Percentiles rank a stretch among this genome's conserved stretches.
phyloP scores from a whole-genome alignment of 2,797 vertebrate species.

The Peromyscus melanophrys region DNA sequence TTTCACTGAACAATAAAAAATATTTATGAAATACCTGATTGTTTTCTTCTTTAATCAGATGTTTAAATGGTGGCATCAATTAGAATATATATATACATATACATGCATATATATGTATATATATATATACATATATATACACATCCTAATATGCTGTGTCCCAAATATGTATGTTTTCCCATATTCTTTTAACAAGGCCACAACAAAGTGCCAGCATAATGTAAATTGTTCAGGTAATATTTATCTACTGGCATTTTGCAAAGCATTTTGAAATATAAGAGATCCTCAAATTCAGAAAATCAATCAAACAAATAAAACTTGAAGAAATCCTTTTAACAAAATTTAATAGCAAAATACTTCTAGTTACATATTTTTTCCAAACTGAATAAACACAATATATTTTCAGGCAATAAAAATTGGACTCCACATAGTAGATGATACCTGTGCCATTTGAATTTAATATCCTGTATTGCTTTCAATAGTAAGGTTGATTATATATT shows the following conservation, averaged over 20 bases:
- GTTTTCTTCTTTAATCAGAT: neutral
- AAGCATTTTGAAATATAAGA: constrained; percentile 11
- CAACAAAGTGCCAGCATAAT: neutral
- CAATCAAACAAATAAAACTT: neutral
- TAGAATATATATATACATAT: neutral
- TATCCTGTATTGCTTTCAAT: constrained; percentile 48
- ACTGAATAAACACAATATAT: constrained; percentile 58
- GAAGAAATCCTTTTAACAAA: constrained; percentile 9
- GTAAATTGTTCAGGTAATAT: constrained; percentile 12
- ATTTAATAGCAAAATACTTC: constrained; percentile 3
- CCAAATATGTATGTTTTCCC: neutral
- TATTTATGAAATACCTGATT: constrained; percentile 62
- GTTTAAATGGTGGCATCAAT: neutral
- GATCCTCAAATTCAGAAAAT: constrained; percentile 15
- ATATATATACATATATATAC: neutral
- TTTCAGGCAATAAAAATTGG: constrained; percentile 55
- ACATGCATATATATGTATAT: neutral
- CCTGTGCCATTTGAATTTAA: constrained; percentile 66
- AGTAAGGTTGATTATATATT: constrained; percentile 75
- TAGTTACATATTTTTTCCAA: neutral
- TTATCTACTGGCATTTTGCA: neutral
- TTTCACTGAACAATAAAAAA: neutral
- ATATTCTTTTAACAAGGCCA: neutral
- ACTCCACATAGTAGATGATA: neutral
- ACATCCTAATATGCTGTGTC: neutral